These are phyloP conservation scores for Monoplex corrugatus DNA, from an alignment of 2,888 invertebrate species.

Conservation along the genomic window DNA sequence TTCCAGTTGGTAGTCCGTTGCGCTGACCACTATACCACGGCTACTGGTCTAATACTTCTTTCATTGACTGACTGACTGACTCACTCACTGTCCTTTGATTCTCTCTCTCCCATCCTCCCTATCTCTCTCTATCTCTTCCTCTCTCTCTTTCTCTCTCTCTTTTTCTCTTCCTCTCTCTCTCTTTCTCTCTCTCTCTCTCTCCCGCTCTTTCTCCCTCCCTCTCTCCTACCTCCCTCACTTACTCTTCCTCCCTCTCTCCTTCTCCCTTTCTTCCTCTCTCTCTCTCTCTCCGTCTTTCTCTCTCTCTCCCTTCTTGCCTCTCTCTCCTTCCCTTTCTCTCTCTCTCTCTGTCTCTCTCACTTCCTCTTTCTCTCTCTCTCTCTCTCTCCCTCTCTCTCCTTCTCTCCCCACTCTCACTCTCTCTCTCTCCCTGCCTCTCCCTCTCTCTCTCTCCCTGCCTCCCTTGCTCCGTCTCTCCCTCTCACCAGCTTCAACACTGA, in stretches of 20 bases:
- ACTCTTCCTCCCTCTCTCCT: neutral
- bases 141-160: neutral
- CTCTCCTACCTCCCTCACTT: neutral
- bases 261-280: neutral
- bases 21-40: no score
- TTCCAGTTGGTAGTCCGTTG: no score
- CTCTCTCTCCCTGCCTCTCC: neutral
- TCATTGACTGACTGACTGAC: neutral
- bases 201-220: neutral
- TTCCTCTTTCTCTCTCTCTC: neutral
- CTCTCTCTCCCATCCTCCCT: neutral
- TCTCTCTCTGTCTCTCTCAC: no score
- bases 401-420: neutral
- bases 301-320: neutral
- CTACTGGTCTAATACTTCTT: no score
- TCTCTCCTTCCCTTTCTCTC: no score
- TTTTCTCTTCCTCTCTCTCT: neutral
- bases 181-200: no score
- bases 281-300: neutral
- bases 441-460: neutral
- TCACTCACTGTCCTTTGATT: neutral
- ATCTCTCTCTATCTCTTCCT: neutral
- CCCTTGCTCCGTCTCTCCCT: neutral
- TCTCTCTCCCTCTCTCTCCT: neutral
- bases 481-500: constrained; percentile 43